A percentile compares a stretch with the other conserved stretches of the same genome.
phyloP scores from a whole-genome alignment of 1,140 invertebrate genomes.

The Anoplophora glabripennis region DNA sequence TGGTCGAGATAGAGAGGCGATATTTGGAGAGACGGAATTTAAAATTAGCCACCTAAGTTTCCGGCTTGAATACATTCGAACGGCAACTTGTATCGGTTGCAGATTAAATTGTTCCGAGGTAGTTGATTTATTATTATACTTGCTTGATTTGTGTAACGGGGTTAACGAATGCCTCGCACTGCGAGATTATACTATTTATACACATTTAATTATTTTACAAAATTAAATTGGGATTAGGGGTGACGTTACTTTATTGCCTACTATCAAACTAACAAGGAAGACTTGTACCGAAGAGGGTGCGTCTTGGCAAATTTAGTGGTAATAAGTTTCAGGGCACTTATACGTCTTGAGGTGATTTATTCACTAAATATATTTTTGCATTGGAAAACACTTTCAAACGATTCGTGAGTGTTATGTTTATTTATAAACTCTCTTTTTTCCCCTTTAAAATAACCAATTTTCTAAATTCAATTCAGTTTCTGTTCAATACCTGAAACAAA shows the following conservation, averaged over 20 bases:
- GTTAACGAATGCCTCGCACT: conserved; percentile 24
- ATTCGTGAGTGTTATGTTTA: no score
- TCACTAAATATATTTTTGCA: no score
- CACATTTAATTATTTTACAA: conserved; percentile 30
- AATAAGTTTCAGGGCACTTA: no score
- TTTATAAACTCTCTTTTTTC: no score
- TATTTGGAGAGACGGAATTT: no score
- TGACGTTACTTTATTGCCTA: background rate
- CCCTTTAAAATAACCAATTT: no score
- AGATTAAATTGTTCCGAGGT: conserved; percentile 35
- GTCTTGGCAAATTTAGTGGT: background rate
- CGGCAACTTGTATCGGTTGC: conserved; percentile 26
- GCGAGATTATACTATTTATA: conserved; percentile 32
- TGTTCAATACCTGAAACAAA: no score
- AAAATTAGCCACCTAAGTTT: no score
- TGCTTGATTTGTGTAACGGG: conserved; percentile 31
- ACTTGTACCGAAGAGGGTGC: background rate
- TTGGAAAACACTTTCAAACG: no score
- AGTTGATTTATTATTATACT: conserved; percentile 34
- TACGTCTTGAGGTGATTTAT: no score
- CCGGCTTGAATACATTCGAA: conserved; percentile 20
- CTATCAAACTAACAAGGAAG: background rate
- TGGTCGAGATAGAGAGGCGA: no score
- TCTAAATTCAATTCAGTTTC: no score
- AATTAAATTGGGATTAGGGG: conserved; percentile 26